Conservation (phyloP, 2,888 invertebrate species). For the Amiota mariae region DNA sequence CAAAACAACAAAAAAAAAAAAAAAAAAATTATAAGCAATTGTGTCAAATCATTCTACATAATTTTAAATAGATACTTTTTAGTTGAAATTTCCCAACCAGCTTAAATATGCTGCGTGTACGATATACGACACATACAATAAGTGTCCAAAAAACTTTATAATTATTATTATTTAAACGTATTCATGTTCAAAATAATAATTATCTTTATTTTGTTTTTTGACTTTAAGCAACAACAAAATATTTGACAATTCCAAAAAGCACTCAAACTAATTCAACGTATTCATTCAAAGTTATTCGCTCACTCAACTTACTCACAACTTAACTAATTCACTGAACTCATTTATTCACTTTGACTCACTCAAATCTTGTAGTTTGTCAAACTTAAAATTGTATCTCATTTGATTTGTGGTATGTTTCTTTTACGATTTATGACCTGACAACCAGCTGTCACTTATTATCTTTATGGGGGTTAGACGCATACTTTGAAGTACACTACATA, state of each 20-base stretch:
- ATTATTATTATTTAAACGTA: conserved; percentile 17
- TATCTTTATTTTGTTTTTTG: background rate
- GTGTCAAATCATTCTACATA: conserved; percentile 1
- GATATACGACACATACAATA: background rate
- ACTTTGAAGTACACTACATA: no score
- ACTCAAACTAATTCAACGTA: no score
- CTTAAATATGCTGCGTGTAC: conserved; percentile 10
- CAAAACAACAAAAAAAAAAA: no score
- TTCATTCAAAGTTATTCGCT: no score
- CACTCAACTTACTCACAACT: no score
- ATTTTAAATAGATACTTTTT: background rate
- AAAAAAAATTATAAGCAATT: background rate
- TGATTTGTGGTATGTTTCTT: background rate
- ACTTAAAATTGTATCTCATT: no score
- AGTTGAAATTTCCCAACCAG: conserved; percentile 17
- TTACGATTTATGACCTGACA: conserved; percentile 15
- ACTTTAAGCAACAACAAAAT: conserved; percentile 2
- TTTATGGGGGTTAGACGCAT: conserved; percentile 6
- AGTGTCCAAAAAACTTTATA: conserved; percentile 18
- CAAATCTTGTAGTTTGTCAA: no score
- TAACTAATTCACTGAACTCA: no score
- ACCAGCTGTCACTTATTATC: conserved; percentile 20
- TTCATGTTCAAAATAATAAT: conserved; percentile 19
- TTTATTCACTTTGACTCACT: no score
- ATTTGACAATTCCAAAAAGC: background rate